These are phyloP conservation scores for Bombus confusus DNA, from an alignment of 1,140 invertebrate species.

Conservation along the genomic window DNA sequence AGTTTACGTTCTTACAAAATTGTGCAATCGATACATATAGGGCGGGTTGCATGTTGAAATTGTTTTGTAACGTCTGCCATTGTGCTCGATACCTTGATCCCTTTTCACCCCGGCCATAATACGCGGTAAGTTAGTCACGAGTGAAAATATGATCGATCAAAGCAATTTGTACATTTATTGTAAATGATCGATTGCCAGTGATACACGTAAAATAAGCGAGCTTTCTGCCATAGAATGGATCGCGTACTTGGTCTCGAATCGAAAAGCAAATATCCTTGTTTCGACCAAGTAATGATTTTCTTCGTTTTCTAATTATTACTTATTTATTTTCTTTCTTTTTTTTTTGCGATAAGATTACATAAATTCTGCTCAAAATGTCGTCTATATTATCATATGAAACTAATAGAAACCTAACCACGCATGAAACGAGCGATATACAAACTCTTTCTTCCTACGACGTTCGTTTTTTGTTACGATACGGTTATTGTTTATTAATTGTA, in stretches of 20 bases:
- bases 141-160: neutral
- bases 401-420: no score
- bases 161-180: neutral
- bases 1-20: constrained; percentile 23
- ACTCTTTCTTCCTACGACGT: no score
- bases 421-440: no score
- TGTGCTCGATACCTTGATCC: constrained; percentile 39
- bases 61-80: constrained; percentile 30
- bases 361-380: no score
- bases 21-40: constrained; percentile 32
- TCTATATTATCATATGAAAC: no score
- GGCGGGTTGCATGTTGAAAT: neutral
- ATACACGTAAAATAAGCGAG: neutral
- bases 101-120: neutral
- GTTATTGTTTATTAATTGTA: no score
- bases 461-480: no score
- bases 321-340: neutral
- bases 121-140: neutral
- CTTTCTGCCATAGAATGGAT: neutral
- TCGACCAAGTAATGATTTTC: neutral
- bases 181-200: neutral
- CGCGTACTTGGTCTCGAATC: neutral
- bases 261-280: neutral
- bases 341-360: neutral
- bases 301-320: neutral